Conservation (phyloP, 1,140 invertebrate species). For the Drosophila prosaltans region DNA sequence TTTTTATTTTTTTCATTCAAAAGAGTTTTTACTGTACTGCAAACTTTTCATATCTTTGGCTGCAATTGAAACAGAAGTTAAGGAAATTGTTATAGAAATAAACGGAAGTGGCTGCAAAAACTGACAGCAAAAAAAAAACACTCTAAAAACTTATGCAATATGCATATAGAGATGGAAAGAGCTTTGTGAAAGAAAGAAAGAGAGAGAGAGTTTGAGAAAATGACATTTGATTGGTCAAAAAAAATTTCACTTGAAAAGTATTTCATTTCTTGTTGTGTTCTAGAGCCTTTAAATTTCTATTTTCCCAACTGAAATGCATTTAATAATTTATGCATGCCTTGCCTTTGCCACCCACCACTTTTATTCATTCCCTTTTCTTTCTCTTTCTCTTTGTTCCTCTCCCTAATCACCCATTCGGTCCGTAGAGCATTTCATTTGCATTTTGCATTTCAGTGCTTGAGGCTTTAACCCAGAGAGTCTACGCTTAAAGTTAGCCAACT, state of each 20-base stretch:
- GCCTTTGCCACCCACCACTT: constrained; percentile 20
- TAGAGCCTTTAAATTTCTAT: constrained; percentile 42
- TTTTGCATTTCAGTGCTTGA: constrained; percentile 9
- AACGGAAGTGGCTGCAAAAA: constrained; percentile 1
- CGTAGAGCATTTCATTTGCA: constrained; percentile 11
- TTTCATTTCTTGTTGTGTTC: constrained; percentile 37
- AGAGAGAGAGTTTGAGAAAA: neutral
- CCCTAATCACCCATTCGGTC: constrained; percentile 12
- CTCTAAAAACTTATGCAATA: constrained; percentile 6
- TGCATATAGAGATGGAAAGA: neutral
- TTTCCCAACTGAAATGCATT: constrained; percentile 54
- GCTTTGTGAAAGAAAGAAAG: neutral
- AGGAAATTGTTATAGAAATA: neutral
- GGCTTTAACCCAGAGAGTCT: constrained; percentile 1
- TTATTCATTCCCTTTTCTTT: constrained; percentile 25
- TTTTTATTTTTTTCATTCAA: too few species aligned
- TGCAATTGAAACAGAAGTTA: constrained; percentile 1
- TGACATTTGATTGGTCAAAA: constrained; percentile 3
- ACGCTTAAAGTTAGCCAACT: constrained; percentile 9
- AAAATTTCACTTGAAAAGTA: constrained; percentile 23
- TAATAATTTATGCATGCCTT: constrained; percentile 48
- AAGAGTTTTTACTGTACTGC: too few species aligned
- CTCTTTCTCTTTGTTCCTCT: neutral
- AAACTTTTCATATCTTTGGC: neutral
- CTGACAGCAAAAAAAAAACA: neutral